These are phyloP conservation scores for Ctenochaetus hawaiiensis DNA, from an alignment of 2,797 vertebrate genomes.

Conservation along the genomic window DNA sequence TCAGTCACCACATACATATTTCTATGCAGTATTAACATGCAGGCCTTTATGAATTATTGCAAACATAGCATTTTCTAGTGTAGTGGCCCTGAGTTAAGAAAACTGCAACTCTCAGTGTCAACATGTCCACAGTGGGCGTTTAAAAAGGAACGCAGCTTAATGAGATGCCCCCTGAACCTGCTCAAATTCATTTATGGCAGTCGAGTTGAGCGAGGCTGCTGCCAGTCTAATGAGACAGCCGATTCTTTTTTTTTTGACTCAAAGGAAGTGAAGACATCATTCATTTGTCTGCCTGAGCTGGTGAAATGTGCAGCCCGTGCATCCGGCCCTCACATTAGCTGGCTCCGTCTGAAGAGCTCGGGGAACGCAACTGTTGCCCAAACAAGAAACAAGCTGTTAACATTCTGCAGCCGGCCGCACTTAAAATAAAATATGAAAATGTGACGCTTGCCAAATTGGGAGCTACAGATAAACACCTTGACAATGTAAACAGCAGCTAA, in stretches of 20 bases:
- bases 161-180: conserved; percentile 67
- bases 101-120: conserved; percentile 40
- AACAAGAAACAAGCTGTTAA: conserved; percentile 50
- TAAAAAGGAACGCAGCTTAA: conserved; percentile 74
- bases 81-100: conserved; percentile 38
- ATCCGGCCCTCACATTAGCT: conserved; percentile 23
- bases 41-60: conserved; percentile 11
- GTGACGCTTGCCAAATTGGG: conserved; percentile 43
- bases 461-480: conserved; percentile 56
- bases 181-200: conserved; percentile 61
- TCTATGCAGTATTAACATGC: background rate
- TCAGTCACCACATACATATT: background rate
- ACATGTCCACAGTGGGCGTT: conserved; percentile 22
- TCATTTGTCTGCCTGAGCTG: conserved; percentile 43
- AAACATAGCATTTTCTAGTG: conserved; percentile 35
- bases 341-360: conserved; percentile 53
- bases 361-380: conserved; percentile 44
- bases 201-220: conserved; percentile 43
- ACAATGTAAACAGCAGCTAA: conserved; percentile 61
- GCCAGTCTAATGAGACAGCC: conserved; percentile 56
- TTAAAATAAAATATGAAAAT: conserved; percentile 48
- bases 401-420: conserved; percentile 33
- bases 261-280: conserved; percentile 47
- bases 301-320: conserved; percentile 24
- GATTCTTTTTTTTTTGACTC: conserved; percentile 46